These are phyloP conservation scores for Nomada ferruginata DNA, from an alignment of 2,888 invertebrate genomes.

Conservation along the genomic window DNA sequence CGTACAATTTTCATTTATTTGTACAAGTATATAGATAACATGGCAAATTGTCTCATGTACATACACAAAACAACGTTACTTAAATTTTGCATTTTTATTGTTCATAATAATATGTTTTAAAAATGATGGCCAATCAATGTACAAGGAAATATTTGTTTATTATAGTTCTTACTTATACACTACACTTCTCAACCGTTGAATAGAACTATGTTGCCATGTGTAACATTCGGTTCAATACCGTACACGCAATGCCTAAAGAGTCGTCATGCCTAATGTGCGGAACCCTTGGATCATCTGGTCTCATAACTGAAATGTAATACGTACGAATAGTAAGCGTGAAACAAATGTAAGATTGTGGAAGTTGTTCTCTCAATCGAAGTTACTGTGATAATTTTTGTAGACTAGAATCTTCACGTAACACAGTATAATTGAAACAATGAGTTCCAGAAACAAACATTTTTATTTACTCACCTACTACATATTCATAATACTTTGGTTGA, in stretches of 20 bases:
- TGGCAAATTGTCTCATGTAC: neutral
- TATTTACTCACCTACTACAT: conserved; percentile 42
- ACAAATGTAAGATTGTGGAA: too few relatives aligned
- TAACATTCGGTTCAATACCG: neutral
- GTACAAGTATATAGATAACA: neutral
- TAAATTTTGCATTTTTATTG: too few relatives aligned
- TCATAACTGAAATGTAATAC: conserved; percentile 66
- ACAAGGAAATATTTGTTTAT: neutral
- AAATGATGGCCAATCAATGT: neutral
- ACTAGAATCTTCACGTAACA: conserved; percentile 3
- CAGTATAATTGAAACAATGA: conserved; percentile 5
- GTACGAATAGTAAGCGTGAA: too few relatives aligned
- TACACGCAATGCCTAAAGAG: neutral
- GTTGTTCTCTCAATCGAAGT: too few relatives aligned
- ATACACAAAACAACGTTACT: too few relatives aligned
- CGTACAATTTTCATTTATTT: neutral
- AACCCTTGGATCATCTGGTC: conserved; percentile 71
- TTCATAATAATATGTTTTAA: neutral
- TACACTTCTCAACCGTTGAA: neutral
- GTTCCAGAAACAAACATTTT: neutral
- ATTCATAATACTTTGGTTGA: conserved; percentile 18
- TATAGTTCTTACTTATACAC: neutral
- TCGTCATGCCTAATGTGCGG: conserved; percentile 37
- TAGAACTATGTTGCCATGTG: neutral
- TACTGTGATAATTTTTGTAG: too few relatives aligned